These are phyloP conservation scores for Callocephalon fimbriatum DNA, from an alignment of 2,113 vertebrate species.

Conservation along the genomic window DNA sequence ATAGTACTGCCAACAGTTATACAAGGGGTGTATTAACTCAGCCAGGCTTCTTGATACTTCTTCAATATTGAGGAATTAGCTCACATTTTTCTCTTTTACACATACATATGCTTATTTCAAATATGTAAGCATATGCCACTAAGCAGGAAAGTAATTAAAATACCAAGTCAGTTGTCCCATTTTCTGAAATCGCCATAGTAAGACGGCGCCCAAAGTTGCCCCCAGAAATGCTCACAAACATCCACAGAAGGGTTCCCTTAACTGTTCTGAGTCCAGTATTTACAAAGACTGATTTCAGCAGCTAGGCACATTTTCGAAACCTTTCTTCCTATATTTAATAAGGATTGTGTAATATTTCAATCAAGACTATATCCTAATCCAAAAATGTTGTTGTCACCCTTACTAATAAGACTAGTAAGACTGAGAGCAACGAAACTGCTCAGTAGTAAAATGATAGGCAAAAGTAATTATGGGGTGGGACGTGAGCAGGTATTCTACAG, in stretches of 20 bases:
- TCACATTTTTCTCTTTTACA: neutral
- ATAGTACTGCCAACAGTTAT: neutral
- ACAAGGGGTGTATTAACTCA: neutral
- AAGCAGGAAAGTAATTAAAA: neutral
- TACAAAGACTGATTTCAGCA: neutral
- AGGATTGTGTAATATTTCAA: neutral
- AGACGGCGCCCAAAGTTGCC: neutral
- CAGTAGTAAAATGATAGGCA: neutral
- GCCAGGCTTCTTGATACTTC: neutral
- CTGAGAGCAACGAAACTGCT: neutral
- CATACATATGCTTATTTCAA: neutral
- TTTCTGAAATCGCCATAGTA: neutral
- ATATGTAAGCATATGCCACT: neutral
- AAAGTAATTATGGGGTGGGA: rapidly evolving
- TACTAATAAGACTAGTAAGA: neutral
- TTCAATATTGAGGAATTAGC: neutral
- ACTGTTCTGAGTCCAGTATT: neutral
- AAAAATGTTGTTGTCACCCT: neutral
- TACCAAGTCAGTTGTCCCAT: neutral
- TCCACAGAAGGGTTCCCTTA: neutral
- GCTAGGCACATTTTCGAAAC: neutral
- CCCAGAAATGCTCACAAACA: neutral
- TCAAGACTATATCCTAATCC: neutral
- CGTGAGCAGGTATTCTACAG: rapidly evolving
- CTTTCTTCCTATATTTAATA: neutral